Conservation (phyloP, 2,797 vertebrate genomes). For the Trichosurus vulpecula region DNA sequence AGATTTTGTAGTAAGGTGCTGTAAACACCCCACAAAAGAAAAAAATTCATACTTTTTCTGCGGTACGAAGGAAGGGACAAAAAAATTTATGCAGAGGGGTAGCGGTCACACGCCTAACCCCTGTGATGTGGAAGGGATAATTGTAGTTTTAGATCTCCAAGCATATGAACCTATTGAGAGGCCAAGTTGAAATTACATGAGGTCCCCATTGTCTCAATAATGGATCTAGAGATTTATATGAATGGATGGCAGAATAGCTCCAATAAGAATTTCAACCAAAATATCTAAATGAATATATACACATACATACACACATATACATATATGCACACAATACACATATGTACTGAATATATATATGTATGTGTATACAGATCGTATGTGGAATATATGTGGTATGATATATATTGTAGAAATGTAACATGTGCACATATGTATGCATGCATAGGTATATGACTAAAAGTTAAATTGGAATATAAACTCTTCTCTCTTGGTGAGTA, state of each 20-base stretch:
- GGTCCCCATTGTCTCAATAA: neutral
- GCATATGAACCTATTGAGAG: neutral
- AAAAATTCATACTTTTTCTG: neutral
- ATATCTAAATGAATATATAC: neutral
- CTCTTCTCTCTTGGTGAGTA: neutral
- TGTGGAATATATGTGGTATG: neutral
- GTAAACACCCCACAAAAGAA: neutral
- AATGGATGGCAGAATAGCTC: neutral
- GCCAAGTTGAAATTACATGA: neutral
- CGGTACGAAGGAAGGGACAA: neutral
- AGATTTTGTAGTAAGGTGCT: neutral
- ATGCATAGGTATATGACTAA: neutral
- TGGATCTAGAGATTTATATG: neutral
- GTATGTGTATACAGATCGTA: too few species aligned
- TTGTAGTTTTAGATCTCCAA: neutral
- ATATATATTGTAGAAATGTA: neutral
- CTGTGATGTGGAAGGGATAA: neutral
- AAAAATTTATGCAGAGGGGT: neutral
- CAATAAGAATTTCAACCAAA: neutral
- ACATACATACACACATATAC: too few species aligned
- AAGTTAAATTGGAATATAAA: neutral
- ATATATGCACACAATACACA: too few species aligned
- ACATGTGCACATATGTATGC: neutral
- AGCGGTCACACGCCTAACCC: fast-evolving
- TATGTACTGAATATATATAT: neutral